Evolutionary conservation across 2,113 vertebrate genomes (phyloP), one percentile per base, ranked within the genome.

Genomic region (Perca fluviatilis): DNA sequence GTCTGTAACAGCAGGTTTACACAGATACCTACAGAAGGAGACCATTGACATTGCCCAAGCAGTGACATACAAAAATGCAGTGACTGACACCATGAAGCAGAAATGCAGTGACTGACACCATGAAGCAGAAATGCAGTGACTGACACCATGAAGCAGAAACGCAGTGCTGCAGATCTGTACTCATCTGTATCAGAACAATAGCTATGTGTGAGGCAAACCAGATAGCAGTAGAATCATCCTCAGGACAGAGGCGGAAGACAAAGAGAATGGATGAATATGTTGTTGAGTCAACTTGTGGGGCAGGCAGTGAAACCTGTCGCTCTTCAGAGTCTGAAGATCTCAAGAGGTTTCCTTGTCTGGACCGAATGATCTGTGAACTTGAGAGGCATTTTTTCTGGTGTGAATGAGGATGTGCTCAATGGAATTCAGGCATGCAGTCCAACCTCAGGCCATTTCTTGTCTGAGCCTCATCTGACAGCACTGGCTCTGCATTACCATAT

Each of bases 1-100:
- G 54, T 56, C 54, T 46, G 40, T 60, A 54, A 73, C 70, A 43
- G 70, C 56, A 47, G 19, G 70, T 13, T 73, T 73, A 54, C 54
- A 82, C 21, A 62, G 30, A 13, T 74, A 74, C 47, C 69, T 88
- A 19, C 78, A 74, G 49, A 66, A 74, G 14, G 74, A 69, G 62
- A 61, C n/a, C 40, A 30, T 53, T 64, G 73, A 85, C 56, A 15
- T 88, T 36, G 74, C 49, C 79, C 77, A n/a, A n/a, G n/a, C n/a
- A n/a, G n/a, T n/a, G n/a, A n/a, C n/a, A n/a, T n/a, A n/a, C n/a
- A n/a, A n/a, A 73, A 18, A 66, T 49, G 64, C 40, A 25, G 19
- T 78, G 14, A n/a, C 16, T 85, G 46, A 68, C 40, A 50, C 61
- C 6, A 21, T 73, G 4, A 82, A 47, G 25, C 53, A 73, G 16